Conservation (phyloP, 2,888 invertebrate genomes). For the Amblyteles armatorius region DNA sequence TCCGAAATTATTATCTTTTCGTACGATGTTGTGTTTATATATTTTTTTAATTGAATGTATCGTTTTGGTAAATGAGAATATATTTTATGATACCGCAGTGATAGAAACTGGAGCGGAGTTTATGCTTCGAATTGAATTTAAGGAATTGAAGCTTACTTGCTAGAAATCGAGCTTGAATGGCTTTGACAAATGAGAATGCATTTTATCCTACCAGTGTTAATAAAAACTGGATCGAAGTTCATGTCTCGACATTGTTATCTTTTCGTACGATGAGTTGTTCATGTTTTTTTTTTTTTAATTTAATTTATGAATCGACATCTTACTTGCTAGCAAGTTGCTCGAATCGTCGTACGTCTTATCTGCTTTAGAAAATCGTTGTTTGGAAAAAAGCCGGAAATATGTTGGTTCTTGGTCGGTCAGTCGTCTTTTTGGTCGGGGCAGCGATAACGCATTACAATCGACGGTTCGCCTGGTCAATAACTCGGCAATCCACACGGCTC, state of each 20-base stretch:
- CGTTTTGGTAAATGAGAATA: constrained; percentile 57
- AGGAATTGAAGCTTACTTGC: no score
- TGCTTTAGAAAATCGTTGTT: not conserved
- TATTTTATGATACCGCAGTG: not conserved
- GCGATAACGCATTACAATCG: not conserved
- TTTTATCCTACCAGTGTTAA: not conserved
- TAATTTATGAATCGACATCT: not conserved
- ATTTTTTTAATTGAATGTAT: not conserved
- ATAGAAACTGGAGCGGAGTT: not conserved
- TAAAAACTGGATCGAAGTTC: not conserved
- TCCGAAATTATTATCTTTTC: not conserved
- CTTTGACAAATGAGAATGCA: constrained; percentile 58
- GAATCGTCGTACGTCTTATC: not conserved
- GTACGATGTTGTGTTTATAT: not conserved
- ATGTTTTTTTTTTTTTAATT: not conserved
- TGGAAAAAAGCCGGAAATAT: not conserved
- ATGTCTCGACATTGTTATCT: not conserved
- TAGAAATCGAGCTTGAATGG: not conserved
- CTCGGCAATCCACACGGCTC: not conserved
- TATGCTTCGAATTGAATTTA: no score
- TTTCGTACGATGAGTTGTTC: not conserved
- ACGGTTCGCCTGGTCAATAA: not conserved
- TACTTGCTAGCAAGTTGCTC: not conserved
- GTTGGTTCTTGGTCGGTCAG: not conserved
- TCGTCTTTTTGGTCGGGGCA: not conserved